Percentiles rank a stretch among this genome's conserved stretches.
These are phyloP conservation scores for Drosophila macrospina DNA, from an alignment of 2,888 invertebrate genomes.

Conservation along the genomic window DNA sequence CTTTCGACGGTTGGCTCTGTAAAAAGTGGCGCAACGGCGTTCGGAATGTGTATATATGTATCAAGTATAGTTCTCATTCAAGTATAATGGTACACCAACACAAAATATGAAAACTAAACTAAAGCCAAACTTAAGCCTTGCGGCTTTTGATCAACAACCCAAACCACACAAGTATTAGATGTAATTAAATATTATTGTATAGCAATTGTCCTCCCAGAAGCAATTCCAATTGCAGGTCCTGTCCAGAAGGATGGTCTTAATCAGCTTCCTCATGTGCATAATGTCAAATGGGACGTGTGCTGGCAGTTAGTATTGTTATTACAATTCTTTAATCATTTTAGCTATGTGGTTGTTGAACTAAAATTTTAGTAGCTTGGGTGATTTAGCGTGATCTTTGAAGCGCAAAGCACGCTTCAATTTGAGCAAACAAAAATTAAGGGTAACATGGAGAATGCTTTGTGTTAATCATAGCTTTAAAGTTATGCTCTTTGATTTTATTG, in stretches of 20 bases:
- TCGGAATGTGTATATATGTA: slow-evolving; percentile 46
- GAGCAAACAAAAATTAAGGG: neutral
- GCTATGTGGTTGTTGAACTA: slow-evolving; percentile 22
- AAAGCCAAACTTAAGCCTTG: slow-evolving; percentile 14
- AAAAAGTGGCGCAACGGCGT: slow-evolving; percentile 74
- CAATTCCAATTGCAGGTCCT: slow-evolving; percentile 11
- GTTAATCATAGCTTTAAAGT: slow-evolving; percentile 30
- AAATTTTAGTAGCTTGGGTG: slow-evolving; percentile 38
- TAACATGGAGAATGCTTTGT: slow-evolving; percentile 2
- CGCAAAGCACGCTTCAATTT: slow-evolving; percentile 30
- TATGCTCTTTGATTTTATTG: neutral
- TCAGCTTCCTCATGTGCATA: slow-evolving; percentile 37
- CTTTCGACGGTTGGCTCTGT: slow-evolving; percentile 86
- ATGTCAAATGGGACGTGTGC: slow-evolving; percentile 26
- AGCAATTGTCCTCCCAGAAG: slow-evolving; percentile 11
- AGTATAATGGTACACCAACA: slow-evolving; percentile 36
- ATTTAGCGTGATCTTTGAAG: slow-evolving; percentile 38
- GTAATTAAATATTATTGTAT: slow-evolving; percentile 2
- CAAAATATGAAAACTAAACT: slow-evolving; percentile 17
- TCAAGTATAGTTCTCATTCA: slow-evolving; percentile 45
- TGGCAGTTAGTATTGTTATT: slow-evolving; percentile 31
- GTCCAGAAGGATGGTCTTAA: neutral
- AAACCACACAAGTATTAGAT: slow-evolving; percentile 14
- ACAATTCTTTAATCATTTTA: slow-evolving; percentile 28
- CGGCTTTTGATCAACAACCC: slow-evolving; percentile 1